Evolutionary conservation across 2,113 vertebrate genomes (phyloP).

Genomic region (Solea solea): DNA sequence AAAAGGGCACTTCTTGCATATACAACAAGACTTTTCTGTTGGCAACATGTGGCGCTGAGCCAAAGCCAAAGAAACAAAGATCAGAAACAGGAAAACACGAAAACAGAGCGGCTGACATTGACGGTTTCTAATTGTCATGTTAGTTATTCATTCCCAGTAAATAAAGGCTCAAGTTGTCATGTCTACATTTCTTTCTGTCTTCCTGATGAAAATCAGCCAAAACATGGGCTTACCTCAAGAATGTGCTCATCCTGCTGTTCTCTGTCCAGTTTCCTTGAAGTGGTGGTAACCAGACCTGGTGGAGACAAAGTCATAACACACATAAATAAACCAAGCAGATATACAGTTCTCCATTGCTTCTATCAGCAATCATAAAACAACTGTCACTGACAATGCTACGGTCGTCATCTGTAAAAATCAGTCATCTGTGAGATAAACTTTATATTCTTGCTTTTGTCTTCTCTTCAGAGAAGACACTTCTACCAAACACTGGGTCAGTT

Average conservation of each 20-base stretch:
- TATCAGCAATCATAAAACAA: neutral
- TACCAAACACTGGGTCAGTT: neutral
- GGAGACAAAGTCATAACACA: slow-evolving; percentile 13
- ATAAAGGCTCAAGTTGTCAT: neutral
- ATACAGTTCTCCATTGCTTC: neutral
- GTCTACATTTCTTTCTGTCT: neutral
- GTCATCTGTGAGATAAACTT: too few species aligned
- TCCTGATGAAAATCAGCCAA: slow-evolving; percentile 2
- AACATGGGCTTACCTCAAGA: slow-evolving; percentile 87
- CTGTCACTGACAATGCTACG: too few species aligned
- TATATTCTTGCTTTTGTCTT: too few species aligned
- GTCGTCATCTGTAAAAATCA: too few species aligned
- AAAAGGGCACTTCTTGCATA: slow-evolving; percentile 38
- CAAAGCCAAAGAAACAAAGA: slow-evolving; percentile 36
- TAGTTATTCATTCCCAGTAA: slow-evolving; percentile 9
- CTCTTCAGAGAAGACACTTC: neutral
- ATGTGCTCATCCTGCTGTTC: slow-evolving; percentile 96
- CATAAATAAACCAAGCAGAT: neutral
- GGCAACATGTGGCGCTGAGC: slow-evolving; percentile 33
- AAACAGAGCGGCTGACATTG: slow-evolving; percentile 30
- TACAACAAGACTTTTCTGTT: slow-evolving; percentile 31
- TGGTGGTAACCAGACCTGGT: slow-evolving; percentile 93
- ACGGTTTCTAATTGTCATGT: slow-evolving; percentile 9
- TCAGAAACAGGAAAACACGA: neutral
- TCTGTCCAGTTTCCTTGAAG: slow-evolving; percentile 93